Evolutionary conservation across 1,140 invertebrate genomes (phyloP), one percentile per base, ranked within the genome.

Genomic region (Drosophila pallidifrons): DNA sequence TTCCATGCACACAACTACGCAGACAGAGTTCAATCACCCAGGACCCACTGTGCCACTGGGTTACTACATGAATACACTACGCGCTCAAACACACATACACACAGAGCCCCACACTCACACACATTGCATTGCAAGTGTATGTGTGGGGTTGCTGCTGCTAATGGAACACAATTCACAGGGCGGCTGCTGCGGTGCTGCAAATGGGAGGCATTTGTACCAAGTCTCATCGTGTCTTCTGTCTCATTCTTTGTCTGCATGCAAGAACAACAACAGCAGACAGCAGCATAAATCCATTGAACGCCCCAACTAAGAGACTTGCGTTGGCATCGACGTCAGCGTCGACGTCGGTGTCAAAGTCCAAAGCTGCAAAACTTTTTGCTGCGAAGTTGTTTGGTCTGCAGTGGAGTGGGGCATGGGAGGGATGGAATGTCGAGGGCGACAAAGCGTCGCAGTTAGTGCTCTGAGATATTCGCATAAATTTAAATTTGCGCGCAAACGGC

Each of bases 91-190:
- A 75, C 52, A 64, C 35, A 75, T 25, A 38, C 10, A 20, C 65
- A 38, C 28, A 61, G 38, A 60, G 38, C 52, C 46, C 32, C 47
- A 70, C 57, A 67, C 45, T 25, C 32, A 57, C 47, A 68, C 35
- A 58, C 43, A 73, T 45, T 49, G 59, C 49, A 73, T 63, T 63
- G 58, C 67, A 63, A 69, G 46, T 45, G 8, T 30, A 10, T 38
- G 20, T 51, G 65, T 74, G 82, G 82, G 82, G 82, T 88, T 86
- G 79, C 65, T 86, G 79, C 65, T 86, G 82, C 82, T 86, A 86
- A 86, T 86, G 82, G 82, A 86, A 86, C 76, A 79, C 82, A 86
- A 85, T 85, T 83, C 81, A 83, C 81, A 83, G 79, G 77, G 70
- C 71, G 77, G 78, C 64, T 72, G 55, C 41, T 61, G 65, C 16